phyloP scores from a whole-genome alignment of 2,888 invertebrate species.

The Sialis fuliginosa region DNA sequence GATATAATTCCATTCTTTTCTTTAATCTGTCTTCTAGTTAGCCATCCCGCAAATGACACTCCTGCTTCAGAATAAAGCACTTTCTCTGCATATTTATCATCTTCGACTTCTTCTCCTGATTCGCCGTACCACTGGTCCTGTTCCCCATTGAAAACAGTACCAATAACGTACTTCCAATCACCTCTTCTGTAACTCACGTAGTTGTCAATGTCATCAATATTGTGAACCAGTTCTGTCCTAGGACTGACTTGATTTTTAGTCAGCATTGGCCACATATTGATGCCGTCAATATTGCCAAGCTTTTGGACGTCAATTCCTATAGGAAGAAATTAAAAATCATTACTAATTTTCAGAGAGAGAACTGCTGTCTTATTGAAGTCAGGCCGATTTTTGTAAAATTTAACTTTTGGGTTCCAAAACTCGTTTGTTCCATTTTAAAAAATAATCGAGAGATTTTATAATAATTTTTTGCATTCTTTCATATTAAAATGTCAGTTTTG shows the following conservation, averaged over 20 bases:
- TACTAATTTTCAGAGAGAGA: no score
- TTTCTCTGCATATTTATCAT: slow-evolving; percentile 24
- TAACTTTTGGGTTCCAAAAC: no score
- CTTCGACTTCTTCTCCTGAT: slow-evolving; percentile 19
- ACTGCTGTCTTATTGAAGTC: no score
- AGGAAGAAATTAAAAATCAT: background rate
- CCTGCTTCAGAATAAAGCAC: slow-evolving; percentile 28
- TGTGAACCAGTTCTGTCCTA: slow-evolving; percentile 37
- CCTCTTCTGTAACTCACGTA: slow-evolving; percentile 39
- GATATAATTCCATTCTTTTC: slow-evolving; percentile 17
- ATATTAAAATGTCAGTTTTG: no score
- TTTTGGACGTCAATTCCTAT: slow-evolving; percentile 23
- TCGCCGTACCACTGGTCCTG: slow-evolving; percentile 28
- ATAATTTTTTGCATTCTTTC: no score
- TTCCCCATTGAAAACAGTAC: slow-evolving; percentile 24
- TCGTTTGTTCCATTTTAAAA: no score
- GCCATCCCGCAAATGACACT: slow-evolving; percentile 26
- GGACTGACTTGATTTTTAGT: slow-evolving; percentile 25
- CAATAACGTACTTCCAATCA: slow-evolving; percentile 43
- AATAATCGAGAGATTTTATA: no score
- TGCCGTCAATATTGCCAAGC: slow-evolving; percentile 38
- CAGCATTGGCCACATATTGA: slow-evolving; percentile 31
- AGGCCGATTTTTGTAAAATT: no score
- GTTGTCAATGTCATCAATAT: slow-evolving; percentile 34
- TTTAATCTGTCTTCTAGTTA: slow-evolving; percentile 28